These are phyloP conservation scores for Bucorvus abyssinicus DNA, from an alignment of 2,797 vertebrate genomes.

Conservation along the genomic window DNA sequence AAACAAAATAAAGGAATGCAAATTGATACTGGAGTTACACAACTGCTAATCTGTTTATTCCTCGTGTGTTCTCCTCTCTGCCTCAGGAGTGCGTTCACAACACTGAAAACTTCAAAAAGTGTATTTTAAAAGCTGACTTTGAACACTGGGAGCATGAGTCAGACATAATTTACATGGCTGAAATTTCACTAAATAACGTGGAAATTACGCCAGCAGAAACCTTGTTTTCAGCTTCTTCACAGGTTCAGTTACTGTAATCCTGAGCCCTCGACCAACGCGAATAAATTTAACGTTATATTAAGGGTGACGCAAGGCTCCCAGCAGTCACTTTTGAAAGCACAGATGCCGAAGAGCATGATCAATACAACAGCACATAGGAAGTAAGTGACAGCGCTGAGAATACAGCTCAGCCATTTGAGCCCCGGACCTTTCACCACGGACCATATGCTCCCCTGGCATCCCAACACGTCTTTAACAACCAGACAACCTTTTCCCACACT, in stretches of 20 bases:
- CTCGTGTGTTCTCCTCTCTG: neutral
- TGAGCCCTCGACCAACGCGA: neutral
- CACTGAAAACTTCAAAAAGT: neutral
- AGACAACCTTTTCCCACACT: slow-evolving; percentile 20
- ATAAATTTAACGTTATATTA: neutral
- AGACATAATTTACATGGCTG: slow-evolving; percentile 30
- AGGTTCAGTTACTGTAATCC: neutral
- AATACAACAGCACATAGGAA: neutral
- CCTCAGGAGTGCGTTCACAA: neutral
- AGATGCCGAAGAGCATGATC: neutral
- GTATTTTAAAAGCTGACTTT: slow-evolving; percentile 14
- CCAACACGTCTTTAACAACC: neutral
- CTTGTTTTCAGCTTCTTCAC: neutral
- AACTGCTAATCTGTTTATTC: slow-evolving; percentile 11
- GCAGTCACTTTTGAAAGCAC: neutral
- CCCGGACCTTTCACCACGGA: slow-evolving; percentile 6
- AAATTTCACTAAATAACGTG: neutral
- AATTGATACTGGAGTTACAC: neutral
- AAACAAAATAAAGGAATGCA: slow-evolving; percentile 23
- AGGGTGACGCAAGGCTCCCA: neutral
- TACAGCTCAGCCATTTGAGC: neutral
- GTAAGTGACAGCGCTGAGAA: neutral
- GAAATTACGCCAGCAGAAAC: neutral
- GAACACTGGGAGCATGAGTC: slow-evolving; percentile 18
- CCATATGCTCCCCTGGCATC: slow-evolving; percentile 43